Base-by-base conservation (phyloP, 1,140 invertebrate genomes). In the Heliconius congener region DNA sequence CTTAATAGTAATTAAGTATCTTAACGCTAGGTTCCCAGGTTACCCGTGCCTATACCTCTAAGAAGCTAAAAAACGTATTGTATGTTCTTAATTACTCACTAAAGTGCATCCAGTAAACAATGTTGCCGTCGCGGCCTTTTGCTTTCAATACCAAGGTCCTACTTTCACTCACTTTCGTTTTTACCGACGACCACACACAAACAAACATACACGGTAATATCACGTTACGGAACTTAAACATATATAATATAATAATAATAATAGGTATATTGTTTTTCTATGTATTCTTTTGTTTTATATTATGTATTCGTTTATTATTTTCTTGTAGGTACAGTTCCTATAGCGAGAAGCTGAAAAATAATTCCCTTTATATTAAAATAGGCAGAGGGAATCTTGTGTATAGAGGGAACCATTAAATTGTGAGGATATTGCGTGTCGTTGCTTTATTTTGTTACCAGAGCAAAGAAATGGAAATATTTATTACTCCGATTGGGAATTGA, bases 71-170 rank as follows among this genome's bases (percentile, higher is more conserved):
- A 66, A 13, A 46, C 13, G 5, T 5, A 30, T 30, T 66, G 18
- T 52, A 52, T 52, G 19, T 19, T 30, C 9, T 30, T 66, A 13
- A 30, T 66, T 30, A 66, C 0, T 66, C 4, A 16, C n/a, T 23
- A 23, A 57, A 57, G 19, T 9, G 23, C 27, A 66, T 13, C 2
- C 3, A 30, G 23, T 66, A 30, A 66, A 66, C 60, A 66, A 30
- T 13, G 23, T 30, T 27, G 27, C 4, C 57, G 57, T 39, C 3
- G 19, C n/a, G 74, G 74, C 57, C 74, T 76, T 85, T 86, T 84
- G 77, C 85, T 83, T 82, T 85, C 85, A 86, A 86, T 82, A 82
- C 81, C 85, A 85, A 86, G 85, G 85, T 83, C 73, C 75, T 42
- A 80, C 84, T 86, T 86, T 85, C 84, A 82, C 85, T 46, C 77